Base-by-base conservation (phyloP, 2,888 invertebrate species). In the Aporophyla nigra region DNA sequence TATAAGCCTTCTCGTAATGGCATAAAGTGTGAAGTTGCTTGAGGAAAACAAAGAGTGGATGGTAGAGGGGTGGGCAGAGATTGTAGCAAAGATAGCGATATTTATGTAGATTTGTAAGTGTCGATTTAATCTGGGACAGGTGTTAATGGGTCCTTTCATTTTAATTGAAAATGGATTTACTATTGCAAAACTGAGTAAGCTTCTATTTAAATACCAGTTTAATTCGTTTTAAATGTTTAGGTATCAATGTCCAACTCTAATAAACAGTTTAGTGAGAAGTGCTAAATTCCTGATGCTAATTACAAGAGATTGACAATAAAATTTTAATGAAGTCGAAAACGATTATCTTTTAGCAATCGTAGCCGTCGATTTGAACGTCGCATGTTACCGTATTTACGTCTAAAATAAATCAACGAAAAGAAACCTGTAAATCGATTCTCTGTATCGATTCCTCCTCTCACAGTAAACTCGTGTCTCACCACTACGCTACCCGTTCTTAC, bases 71-170 rank as follows among this genome's bases (percentile, higher is more conserved):
- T 86, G 84, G 77, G 76, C 82, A 82, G 77, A 71, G 87, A 87
- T 86, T 79, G 56, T 65, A 72, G 58, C 56, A 61, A 71, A 79
- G 86, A 85, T 85, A 82, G 76, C 71, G 75, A 80, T 86, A 87
- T 85, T 87, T 87, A 87, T 85, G 83, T 87, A 82, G 86, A 86
- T 86, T 82, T 69, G 78, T 77, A 71, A 86, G 78, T 83, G 71
- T 77, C 78, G 83, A 83, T 83, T 70, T 85, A 87, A 86, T 87
- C 87, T 87, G 74, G 74, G 76, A 78, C 79, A 85, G 74, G 87
- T 86, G 86, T 87, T 85, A 87, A 82, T 87, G 49, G 77, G 70
- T 76, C 65, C 82, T 86, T 86, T 87, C 66, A 76, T 79, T 79
- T 85, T 76, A 82, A 79, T 85, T 81, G 76, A 72, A 86, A 86